phyloP scores from a whole-genome alignment of 2,797 vertebrate species.

The Pseudochaenichthys georgianus region DNA sequence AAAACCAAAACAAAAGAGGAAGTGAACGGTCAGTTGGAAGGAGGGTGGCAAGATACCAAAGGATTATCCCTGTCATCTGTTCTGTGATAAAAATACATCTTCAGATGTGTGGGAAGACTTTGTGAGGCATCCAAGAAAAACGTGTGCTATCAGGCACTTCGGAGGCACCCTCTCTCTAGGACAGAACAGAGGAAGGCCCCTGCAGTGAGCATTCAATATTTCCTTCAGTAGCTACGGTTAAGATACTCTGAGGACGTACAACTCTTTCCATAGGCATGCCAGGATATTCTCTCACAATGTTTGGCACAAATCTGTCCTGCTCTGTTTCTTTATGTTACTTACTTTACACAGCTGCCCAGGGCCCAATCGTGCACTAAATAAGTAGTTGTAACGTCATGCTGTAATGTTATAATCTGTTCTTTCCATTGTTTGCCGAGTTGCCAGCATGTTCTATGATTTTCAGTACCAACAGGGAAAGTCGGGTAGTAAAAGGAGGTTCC shows the following conservation, averaged over 20 bases:
- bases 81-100: slow-evolving; percentile 77
- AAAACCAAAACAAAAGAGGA: slow-evolving; percentile 74
- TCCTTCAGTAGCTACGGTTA: slow-evolving; percentile 69
- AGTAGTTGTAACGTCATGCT: too few species aligned
- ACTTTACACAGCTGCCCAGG: slow-evolving; percentile 35
- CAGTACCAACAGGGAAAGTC: slow-evolving; percentile 45
- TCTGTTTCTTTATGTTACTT: slow-evolving; percentile 49
- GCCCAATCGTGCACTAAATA: slow-evolving; percentile 43
- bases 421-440: slow-evolving; percentile 63
- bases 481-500: slow-evolving; percentile 53
- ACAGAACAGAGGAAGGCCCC: slow-evolving; percentile 77
- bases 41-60: slow-evolving; percentile 68
- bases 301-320: slow-evolving; percentile 29
- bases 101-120: slow-evolving; percentile 75
- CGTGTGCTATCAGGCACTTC: slow-evolving; percentile 68
- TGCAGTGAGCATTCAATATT: slow-evolving; percentile 66
- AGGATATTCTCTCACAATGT: slow-evolving; percentile 37
- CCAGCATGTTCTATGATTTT: slow-evolving; percentile 48
- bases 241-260: slow-evolving; percentile 42
- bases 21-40: slow-evolving; percentile 66
- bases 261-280: slow-evolving; percentile 43
- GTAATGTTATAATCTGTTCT: slow-evolving; percentile 53
- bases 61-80: slow-evolving; percentile 74
- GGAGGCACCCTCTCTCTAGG: slow-evolving; percentile 62
- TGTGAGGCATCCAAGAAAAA: slow-evolving; percentile 82